A percentile compares a stretch with the other conserved stretches of the same genome.
Conservation (phyloP, 2,113 vertebrate genomes). For the Plecturocebus donacophilus region DNA sequence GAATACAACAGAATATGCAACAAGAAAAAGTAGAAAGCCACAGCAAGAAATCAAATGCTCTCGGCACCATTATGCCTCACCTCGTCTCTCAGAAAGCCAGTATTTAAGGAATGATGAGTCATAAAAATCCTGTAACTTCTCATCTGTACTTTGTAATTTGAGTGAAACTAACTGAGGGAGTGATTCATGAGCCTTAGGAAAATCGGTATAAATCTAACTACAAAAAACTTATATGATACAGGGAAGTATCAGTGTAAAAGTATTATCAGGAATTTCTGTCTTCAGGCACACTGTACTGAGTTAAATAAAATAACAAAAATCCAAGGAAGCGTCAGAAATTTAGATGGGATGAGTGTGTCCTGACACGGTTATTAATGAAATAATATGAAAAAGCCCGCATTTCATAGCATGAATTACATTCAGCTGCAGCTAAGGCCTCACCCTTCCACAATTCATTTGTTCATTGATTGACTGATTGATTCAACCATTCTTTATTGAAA, state of each 20-base stretch:
- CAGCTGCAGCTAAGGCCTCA: neutral
- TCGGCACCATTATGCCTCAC: neutral
- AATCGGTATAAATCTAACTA: neutral
- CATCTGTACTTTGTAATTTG: neutral
- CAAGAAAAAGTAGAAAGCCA: neutral
- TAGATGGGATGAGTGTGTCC: neutral
- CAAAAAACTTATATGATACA: neutral
- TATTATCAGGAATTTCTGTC: neutral
- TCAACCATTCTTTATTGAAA: neutral
- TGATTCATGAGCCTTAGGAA: neutral
- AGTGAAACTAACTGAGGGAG: neutral
- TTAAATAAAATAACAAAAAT: neutral
- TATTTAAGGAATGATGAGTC: neutral
- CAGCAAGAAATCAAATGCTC: neutral
- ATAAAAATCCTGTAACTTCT: neutral
- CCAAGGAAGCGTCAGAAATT: neutral
- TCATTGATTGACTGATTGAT: neutral
- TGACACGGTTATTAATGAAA: neutral
- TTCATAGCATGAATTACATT: neutral
- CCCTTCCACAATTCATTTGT: neutral
- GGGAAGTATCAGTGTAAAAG: neutral
- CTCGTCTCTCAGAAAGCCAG: neutral
- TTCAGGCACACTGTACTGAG: neutral
- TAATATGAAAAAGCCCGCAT: neutral
- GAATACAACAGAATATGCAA: neutral